These are phyloP conservation scores for Rhamphomyia laevipes DNA, from an alignment of 2,888 invertebrate genomes.

Conservation along the genomic window DNA sequence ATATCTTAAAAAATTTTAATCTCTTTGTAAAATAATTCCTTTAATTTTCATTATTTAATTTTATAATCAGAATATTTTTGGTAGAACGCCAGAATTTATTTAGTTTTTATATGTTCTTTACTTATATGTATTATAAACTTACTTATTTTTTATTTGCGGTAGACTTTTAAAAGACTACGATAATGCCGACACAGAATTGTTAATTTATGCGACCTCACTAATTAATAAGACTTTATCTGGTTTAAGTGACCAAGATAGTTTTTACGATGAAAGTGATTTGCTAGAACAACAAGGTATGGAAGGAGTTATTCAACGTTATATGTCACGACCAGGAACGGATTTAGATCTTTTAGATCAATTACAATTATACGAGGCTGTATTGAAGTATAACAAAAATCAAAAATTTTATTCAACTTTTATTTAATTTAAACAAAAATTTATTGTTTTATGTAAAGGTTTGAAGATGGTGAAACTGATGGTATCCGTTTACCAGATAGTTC, in stretches of 20 bases:
- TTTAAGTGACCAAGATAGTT: conserved; percentile 88
- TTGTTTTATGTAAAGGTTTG: conserved; percentile 25
- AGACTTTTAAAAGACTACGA: conserved; percentile 86
- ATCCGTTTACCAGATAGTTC: conserved; percentile 53
- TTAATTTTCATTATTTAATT: no score
- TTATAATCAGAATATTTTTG: no score
- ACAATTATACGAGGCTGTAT: conserved; percentile 88
- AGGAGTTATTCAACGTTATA: conserved; percentile 72
- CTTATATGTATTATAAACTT: no score
- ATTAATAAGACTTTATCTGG: conserved; percentile 92
- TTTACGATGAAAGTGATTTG: conserved; percentile 94
- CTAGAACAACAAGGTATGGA: conserved; percentile 92
- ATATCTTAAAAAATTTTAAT: no score
- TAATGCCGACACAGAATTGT: conserved; percentile 89
- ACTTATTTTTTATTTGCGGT: neutral
- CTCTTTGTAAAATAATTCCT: no score
- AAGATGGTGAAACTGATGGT: conserved; percentile 43
- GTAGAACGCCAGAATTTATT: no score
- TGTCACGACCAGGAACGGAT: conserved; percentile 87
- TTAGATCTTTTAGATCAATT: conserved; percentile 86
- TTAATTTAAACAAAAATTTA: neutral
- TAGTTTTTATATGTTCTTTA: no score
- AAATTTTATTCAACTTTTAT: neutral
- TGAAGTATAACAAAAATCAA: conserved; percentile 51
- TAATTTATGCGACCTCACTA: conserved; percentile 91